Evolutionary conservation across 2,797 vertebrate genomes (phyloP), one percentile per base, ranked within the genome.

Genomic region (Falco cherrug): DNA sequence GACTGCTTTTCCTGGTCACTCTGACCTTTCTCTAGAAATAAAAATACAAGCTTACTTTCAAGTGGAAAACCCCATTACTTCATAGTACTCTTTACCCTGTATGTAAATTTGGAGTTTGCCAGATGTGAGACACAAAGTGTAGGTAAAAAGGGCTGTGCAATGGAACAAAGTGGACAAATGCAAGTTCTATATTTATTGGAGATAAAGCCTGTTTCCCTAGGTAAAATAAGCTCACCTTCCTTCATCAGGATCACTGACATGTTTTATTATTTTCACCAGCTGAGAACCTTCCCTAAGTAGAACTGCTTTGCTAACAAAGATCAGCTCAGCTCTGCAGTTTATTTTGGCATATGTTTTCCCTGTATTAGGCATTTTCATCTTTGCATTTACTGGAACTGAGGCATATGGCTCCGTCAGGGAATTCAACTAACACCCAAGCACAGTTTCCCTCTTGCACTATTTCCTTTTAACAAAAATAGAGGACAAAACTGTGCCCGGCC

Each of bases 321-420:
- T 91, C 93, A 92, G 22, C 45, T 89, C 37, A 80, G 60, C 48
- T 79, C 64, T 89, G 18, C 41, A 35, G 41, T 90, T 96, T 97
- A 78, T 95, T 95, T 39, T 95, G 95, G 71, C 91, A 65, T 64
- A 39, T 45, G 3, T 85, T 91, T 84, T 84, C 48, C 17, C 39
- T 79, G 20, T 41, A 57, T 74, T 60, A 86, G 80, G 65, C 79
- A 50, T 86, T 96, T 95, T 94, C 69, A 86, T 54, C 37, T 86
- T 84, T 90, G 29, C 16, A n/a, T 88, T 96, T 96, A 95, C 93
- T 95, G 93, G 89, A 97, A 95, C 21, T 75, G 73, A 90, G 73
- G 59, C 73, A 51, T 51, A 29, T 71, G 43, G 2, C 29, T 86
- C 16, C 61, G 43, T 73, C 50, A 65, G 82, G 82, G 70, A 95